Percentiles rank a stretch among this genome's conserved stretches.
These are phyloP conservation scores for Hoplostethus atlanticus DNA, from an alignment of 2,797 vertebrate genomes.

Conservation along the genomic window DNA sequence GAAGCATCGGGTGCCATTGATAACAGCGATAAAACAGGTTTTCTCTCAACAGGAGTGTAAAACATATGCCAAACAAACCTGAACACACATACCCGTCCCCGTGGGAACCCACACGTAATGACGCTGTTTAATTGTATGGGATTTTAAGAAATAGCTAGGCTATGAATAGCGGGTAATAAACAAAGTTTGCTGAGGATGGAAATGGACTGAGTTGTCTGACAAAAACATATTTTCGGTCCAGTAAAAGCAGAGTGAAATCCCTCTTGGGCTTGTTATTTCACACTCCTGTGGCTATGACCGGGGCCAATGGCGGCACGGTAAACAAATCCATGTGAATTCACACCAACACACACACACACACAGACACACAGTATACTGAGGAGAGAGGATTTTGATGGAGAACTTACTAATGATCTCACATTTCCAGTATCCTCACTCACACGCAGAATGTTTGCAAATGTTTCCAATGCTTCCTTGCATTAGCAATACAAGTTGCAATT, in stretches of 20 bases:
- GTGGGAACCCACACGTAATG: conserved; percentile 82
- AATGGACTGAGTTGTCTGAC: conserved; percentile 75
- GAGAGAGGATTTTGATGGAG: conserved; percentile 52
- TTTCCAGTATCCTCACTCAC: conserved; percentile 58
- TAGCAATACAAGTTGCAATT: background rate
- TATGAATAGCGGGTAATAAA: conserved; percentile 62
- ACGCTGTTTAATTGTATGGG: conserved; percentile 74
- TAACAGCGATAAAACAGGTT: conserved; percentile 83
- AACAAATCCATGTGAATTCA: conserved; percentile 75
- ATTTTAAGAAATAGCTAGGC: conserved; percentile 58
- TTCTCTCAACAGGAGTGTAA: conserved; percentile 65
- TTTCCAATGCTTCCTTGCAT: conserved; percentile 26
- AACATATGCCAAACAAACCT: conserved; percentile 76
- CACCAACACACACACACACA: conserved; percentile 44
- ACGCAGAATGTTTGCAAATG: conserved; percentile 44
- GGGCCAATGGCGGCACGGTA: conserved; percentile 69
- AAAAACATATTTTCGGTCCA: conserved; percentile 78
- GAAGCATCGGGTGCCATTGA: conserved; percentile 84
- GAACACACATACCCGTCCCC: conserved; percentile 66
- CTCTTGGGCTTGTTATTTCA: conserved; percentile 90
- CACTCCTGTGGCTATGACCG: conserved; percentile 84
- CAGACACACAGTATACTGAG: conserved; percentile 52
- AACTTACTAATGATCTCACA: conserved; percentile 81
- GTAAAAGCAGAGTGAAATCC: conserved; percentile 81
- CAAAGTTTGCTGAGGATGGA: conserved; percentile 80